Evolutionary conservation across 2,888 invertebrate species (phyloP).

Genomic region (Drepana falcataria): DNA sequence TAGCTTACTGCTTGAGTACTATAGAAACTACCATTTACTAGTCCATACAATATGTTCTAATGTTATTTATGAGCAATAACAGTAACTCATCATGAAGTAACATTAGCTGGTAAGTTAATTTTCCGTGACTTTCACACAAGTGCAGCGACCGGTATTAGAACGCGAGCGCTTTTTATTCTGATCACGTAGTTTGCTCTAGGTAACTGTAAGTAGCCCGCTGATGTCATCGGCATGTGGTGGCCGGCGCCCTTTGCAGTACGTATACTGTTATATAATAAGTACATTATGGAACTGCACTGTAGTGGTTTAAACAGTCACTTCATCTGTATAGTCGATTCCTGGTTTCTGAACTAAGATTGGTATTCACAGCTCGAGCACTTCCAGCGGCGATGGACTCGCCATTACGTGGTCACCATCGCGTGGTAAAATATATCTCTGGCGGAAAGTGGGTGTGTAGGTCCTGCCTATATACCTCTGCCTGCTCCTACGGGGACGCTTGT

Average conservation of each 20-base stretch:
- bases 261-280: slow-evolving; percentile 40
- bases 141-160: slow-evolving; percentile 19
- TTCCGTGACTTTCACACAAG: slow-evolving; percentile 13
- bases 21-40: too few species aligned
- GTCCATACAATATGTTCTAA: too few species aligned
- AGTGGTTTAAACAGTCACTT: not conserved
- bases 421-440: too few species aligned
- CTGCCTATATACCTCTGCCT: too few species aligned
- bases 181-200: slow-evolving; percentile 57
- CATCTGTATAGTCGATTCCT: too few species aligned
- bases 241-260: slow-evolving; percentile 44
- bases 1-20: too few species aligned
- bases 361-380: too few species aligned
- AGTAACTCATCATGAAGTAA: not conserved
- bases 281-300: slow-evolving; percentile 1
- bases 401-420: too few species aligned
- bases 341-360: too few species aligned
- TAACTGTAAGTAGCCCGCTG: slow-evolving; percentile 65
- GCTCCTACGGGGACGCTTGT: too few species aligned
- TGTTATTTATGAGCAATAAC: not conserved
- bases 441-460: too few species aligned
- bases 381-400: too few species aligned
- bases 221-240: slow-evolving; percentile 70
- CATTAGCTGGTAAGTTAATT: not conserved
- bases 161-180: slow-evolving; percentile 33